phyloP scores from a whole-genome alignment of 2,888 invertebrate species.

The Parapristionchus giblindavisi region DNA sequence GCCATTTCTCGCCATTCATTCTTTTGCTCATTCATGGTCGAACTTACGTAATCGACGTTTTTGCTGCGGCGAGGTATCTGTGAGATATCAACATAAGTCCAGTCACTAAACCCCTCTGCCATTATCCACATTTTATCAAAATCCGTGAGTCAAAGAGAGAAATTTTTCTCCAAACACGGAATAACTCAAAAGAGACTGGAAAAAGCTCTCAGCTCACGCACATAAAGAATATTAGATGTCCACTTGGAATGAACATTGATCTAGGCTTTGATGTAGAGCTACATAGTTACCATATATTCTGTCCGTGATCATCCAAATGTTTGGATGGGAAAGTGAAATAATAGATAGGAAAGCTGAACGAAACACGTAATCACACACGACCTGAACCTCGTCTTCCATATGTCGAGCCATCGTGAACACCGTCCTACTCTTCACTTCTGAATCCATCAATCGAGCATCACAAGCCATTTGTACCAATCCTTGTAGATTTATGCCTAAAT shows the following conservation, averaged over 20 bases:
- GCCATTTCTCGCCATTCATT: slow-evolving; percentile 32
- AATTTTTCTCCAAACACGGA: no score
- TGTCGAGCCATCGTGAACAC: slow-evolving; percentile 70
- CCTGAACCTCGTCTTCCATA: slow-evolving; percentile 70
- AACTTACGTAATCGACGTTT: slow-evolving; percentile 34
- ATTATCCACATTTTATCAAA: no score
- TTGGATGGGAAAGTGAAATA: no score
- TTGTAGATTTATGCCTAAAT: slow-evolving; percentile 69
- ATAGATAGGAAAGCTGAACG: not conserved
- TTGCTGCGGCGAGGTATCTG: slow-evolving; percentile 19
- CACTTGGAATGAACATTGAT: no score
- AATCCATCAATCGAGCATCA: slow-evolving; percentile 69
- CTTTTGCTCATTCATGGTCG: not conserved
- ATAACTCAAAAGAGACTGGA: no score
- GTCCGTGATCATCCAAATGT: no score
- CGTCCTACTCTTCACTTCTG: slow-evolving; percentile 68
- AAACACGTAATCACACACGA: slow-evolving; percentile 13
- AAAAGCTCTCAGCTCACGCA: no score
- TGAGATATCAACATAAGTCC: slow-evolving; percentile 4
- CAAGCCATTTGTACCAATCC: slow-evolving; percentile 70
- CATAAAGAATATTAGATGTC: no score
- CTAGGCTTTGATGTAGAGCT: no score
- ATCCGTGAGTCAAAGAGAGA: no score
- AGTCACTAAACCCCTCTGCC: not conserved
- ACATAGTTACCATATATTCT: no score